Conservation (phyloP, 2,113 vertebrate genomes). For the Rhynchomys soricoides region DNA sequence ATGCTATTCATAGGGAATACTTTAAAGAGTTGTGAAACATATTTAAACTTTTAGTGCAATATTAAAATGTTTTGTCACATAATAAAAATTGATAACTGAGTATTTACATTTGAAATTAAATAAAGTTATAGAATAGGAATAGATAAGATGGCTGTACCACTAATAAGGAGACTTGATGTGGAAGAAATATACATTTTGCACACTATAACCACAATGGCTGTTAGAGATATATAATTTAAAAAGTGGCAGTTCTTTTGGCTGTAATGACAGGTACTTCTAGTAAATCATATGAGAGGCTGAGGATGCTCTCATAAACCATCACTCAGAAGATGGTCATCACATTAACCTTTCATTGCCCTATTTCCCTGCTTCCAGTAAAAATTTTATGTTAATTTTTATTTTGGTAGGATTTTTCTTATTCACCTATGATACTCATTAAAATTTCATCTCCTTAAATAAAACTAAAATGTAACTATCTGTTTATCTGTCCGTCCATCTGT, state of each 20-base stretch:
- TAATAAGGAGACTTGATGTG: constrained; percentile 44
- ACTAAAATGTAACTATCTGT: not conserved
- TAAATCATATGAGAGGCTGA: not conserved
- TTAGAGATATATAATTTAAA: not conserved
- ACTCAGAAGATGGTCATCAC: not conserved
- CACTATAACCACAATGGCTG: not conserved
- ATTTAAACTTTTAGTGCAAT: constrained; percentile 79
- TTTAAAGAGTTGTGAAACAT: constrained; percentile 77
- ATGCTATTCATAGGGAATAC: constrained; percentile 61
- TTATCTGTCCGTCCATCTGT: not conserved
- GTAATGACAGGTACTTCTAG: not conserved
- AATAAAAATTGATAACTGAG: constrained; percentile 75
- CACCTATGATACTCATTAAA: constrained; percentile 20
- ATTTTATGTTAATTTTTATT: constrained; percentile 22
- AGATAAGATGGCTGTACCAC: not conserved
- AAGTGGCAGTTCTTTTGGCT: not conserved
- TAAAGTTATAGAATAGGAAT: constrained; percentile 65
- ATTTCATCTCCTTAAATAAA: constrained; percentile 54
- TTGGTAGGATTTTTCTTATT: constrained; percentile 19
- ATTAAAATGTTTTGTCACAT: constrained; percentile 81
- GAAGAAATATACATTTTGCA: not conserved
- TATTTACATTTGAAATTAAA: constrained; percentile 83
- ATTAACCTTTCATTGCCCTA: not conserved
- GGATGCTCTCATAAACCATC: not conserved
- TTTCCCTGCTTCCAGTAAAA: not conserved